Evolutionary conservation across 2,113 vertebrate species (phyloP), one percentile per base, ranked within the genome.

Genomic region (Trematomus loennbergii): DNA sequence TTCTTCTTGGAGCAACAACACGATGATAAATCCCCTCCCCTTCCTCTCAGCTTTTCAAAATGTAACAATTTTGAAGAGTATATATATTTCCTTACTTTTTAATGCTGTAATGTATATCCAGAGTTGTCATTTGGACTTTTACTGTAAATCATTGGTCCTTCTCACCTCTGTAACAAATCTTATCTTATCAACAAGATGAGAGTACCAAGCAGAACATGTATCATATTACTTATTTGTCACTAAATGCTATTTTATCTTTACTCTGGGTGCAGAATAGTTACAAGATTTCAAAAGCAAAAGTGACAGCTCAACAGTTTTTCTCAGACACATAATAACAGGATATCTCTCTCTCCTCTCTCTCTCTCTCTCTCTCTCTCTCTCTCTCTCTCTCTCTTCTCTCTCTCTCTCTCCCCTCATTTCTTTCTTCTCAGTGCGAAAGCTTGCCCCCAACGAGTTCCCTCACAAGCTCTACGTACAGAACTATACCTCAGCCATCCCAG

Each of bases 401-500:
- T 3, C 9, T 17, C 59, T 61, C 18, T 3, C 59, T 50, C 18
- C 4, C 55, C 10, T 62, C 12, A 40, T 16, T 18, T 59, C 46
- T 79, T 46, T 63, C n/a, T 48, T 62, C 40, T 10, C 87, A 99
- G 98, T 97, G 71, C 95, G 98, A 73, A 99, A 99, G 48, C 88
- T 99, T 86, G 97, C 97, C 0, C 97, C 98, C 89, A 99, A 99
- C 0, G 97, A 99, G 88, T 99, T 98, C 87, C 98, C 98, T 22
- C 98, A 99, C 94, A 99, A 99, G 91, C 95, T 99, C 1, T 99
- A 99, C 33, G 96, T 99, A 66, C 98, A 99, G 94, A 99, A 99
- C 88, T 98, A 98, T 88, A 98, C 98, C 11, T 99, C 98, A 7
- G 98, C 97, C 0, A 96, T 99, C 87, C 97, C 97, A 0, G 97